Evolutionary conservation across 37 sponge, comb jelly and placozoan genomes (phyloP).

Genomic region (Eunapius fragilis): DNA sequence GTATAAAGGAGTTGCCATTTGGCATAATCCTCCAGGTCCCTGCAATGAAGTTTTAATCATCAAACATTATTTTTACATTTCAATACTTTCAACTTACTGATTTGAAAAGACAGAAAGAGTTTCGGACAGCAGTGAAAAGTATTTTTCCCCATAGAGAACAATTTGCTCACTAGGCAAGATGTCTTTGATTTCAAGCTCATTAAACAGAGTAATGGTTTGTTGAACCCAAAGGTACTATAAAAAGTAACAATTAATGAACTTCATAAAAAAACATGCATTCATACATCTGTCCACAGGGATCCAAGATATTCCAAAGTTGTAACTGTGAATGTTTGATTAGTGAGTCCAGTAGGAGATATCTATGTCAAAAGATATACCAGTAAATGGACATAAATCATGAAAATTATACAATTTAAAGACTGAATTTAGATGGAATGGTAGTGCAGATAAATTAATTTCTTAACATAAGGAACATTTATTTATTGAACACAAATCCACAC

Average conservation of each 20-base stretch:
- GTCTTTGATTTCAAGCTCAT: not conserved
- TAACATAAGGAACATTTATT: too few species aligned
- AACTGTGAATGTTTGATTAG: not conserved
- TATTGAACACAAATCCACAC: too few species aligned
- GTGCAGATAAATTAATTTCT: too few species aligned
- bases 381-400: too few species aligned
- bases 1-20: constrained; percentile 30
- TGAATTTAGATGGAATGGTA: too few species aligned
- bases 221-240: not conserved
- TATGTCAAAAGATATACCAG: not conserved
- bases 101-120: not conserved
- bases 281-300: not conserved
- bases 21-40: constrained; percentile 39
- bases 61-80: too few species aligned
- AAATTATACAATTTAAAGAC: too few species aligned
- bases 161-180: not conserved
- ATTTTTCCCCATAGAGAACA: not conserved
- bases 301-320: not conserved
- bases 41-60: not conserved
- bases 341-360: not conserved
- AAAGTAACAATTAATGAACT: not conserved
- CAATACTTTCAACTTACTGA: not conserved
- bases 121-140: not conserved
- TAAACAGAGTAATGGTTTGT: not conserved
- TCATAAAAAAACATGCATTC: not conserved